Base-by-base conservation (phyloP, 2,797 vertebrate genomes). In the Myotis findleyi region DNA sequence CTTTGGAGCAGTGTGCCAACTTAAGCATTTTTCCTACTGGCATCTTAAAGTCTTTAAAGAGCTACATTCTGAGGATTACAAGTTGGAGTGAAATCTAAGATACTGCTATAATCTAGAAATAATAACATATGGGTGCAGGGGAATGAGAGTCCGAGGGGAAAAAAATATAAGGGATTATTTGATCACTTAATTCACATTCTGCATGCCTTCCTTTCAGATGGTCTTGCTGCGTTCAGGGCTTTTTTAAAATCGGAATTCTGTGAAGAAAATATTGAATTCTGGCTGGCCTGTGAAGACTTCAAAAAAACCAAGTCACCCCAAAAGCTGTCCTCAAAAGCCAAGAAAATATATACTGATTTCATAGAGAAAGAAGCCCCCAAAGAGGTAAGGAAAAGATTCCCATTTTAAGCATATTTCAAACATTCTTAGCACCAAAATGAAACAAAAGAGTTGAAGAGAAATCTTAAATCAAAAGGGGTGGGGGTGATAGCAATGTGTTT, bases 231-330 rank as follows among this genome's bases (percentile, higher is more conserved):
- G 96, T 99, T 99, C 97, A 99, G 99, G 94, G 98, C 99, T 89
- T 99, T 99, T 98, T 97, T 99, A 96, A 99, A 99, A 93, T 99
- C 99, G 0, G 99, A 99, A 96, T 99, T 99, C 98, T 99, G 99
- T 3, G 99, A 99, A 96, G 99, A 99, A 98, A 99, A 99, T 98
- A 99, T 99, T 0, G 99, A 99, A 18, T 99, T 99, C 98, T 99
- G 99, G 99, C 97, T 99, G 96, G 99, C 99, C 55, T 99, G 99
- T 79, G 99, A 99, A 95, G 99, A 99, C 94, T 99, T 99, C 98
- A 99, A 99, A 96, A 99, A 97, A 97, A 99, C 98, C 3, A 99
- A 99, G 94, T 99, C 98, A 7, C 96, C 98, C 11, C 97, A 98
- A 95, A 99, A 99, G 95, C 98, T 99, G 27, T 97, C 98, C 8